Conservation (phyloP, 2,113 vertebrate species). For the Entomyzon cyanotis region DNA sequence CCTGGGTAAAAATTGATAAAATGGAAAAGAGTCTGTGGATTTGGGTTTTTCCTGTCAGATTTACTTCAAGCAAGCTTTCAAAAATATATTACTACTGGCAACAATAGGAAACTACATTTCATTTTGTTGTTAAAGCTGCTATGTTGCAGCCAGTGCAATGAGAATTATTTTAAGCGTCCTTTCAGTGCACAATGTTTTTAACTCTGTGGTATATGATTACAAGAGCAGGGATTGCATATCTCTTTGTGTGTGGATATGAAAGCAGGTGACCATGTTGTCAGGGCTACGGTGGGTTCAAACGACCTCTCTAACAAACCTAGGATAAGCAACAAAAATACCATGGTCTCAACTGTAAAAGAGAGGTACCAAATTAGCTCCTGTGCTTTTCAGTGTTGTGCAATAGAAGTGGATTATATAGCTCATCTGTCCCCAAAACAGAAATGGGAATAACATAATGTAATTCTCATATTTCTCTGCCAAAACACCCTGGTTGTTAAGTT, state of each 20-base stretch:
- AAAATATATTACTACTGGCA: background rate
- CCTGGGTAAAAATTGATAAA: background rate
- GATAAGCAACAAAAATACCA: background rate
- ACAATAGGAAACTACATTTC: background rate
- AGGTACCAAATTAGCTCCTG: background rate
- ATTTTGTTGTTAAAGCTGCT: background rate
- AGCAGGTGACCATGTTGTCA: background rate
- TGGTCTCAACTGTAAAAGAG: background rate
- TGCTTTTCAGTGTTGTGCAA: background rate
- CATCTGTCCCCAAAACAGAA: background rate
- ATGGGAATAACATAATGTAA: background rate
- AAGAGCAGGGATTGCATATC: background rate
- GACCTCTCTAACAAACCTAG: background rate
- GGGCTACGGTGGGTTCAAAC: background rate
- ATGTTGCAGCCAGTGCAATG: background rate
- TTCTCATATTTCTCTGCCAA: background rate
- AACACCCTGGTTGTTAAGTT: background rate
- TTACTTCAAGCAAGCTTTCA: background rate
- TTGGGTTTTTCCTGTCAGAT: background rate
- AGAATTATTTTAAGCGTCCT: background rate
- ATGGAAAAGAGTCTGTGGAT: background rate
- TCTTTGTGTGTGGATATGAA: background rate
- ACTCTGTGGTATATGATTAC: background rate
- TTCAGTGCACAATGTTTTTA: background rate
- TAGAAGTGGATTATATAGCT: background rate